Base-by-base conservation (phyloP, 1,140 invertebrate species). In the Drosophila bocki region DNA sequence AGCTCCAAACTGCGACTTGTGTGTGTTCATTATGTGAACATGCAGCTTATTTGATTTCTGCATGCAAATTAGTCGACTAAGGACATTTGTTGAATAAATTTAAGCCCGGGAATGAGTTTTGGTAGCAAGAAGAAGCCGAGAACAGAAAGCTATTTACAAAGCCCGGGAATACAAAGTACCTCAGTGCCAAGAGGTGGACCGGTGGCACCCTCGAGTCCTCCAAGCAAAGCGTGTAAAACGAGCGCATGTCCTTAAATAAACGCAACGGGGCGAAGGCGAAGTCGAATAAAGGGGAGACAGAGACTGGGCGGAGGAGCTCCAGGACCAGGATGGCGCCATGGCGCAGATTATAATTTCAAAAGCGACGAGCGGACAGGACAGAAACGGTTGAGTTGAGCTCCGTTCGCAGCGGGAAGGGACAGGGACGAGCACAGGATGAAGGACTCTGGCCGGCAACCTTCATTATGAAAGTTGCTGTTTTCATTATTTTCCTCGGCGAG, bases 341-440 rank as follows among this genome's bases (percentile, higher is more conserved):
- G 90, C 72, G 85, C 80, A 91, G 90, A 91, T 91, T 91, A 91
- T 91, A 91, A 91, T 91, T 91, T 91, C 82, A 91, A 90, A 91
- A 91, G 80, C 80, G 84, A 79, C 71, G 78, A 85, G 57, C 64
- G 75, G 75, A 51, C 64, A 60, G 56, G 63, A 77, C 71, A 64
- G 58, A 67, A 68, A 67, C 63, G 67, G 62, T 59, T 62, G 45
- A 65, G 69, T 72, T 72, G 69, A 72, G 69, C 69, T 70, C 62
- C 22, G 26, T 54, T 69, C 29, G 70, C 33, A 50, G 59, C 57
- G 53, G 44, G 17, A 54, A 17, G 39, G 29, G 37, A 54, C 12
- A 22, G 45, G 35, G 44, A 26, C 59, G 48, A 59, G 41, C 53
- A 56, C 56, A 60, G 58, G 50, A 64, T 41, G 45, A 41, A 69